Evolutionary conservation across 1,140 invertebrate species (phyloP).

Genomic region (Aphidius ervi): DNA sequence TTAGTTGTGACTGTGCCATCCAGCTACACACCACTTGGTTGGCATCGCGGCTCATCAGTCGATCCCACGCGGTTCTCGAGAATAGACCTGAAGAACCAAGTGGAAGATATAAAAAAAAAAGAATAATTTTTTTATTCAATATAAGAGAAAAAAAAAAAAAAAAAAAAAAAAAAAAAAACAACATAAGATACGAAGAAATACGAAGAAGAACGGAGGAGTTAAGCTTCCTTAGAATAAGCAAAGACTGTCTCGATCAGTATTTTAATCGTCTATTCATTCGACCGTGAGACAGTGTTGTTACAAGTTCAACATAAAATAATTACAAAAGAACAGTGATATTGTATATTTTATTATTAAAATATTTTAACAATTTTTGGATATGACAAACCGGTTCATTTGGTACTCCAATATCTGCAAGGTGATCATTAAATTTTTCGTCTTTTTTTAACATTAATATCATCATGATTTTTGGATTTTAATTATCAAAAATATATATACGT

Average conservation of each 20-base stretch:
- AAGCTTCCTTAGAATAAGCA: neutral
- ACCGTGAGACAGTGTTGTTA: constrained; percentile 25
- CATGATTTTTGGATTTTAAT: too few species aligned
- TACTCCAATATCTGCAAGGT: neutral
- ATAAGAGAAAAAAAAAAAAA: constrained; percentile 2
- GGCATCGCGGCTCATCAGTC: constrained; percentile 9
- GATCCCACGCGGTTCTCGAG: constrained; percentile 23
- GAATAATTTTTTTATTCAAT: neutral
- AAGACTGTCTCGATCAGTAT: constrained; percentile 7
- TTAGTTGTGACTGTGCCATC: constrained; percentile 21
- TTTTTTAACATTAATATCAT: too few species aligned
- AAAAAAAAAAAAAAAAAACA: neutral
- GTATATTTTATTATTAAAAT: neutral
- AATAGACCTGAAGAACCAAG: neutral
- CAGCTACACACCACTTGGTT: constrained; percentile 11
- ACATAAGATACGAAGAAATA: constrained; percentile 4
- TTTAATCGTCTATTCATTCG: constrained; percentile 24
- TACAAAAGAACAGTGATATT: too few species aligned
- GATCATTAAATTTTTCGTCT: too few species aligned
- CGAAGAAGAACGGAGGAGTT: constrained; percentile 8
- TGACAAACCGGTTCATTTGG: neutral
- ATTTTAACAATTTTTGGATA: too few species aligned
- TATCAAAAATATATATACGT: too few species aligned
- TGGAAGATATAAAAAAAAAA: neutral
- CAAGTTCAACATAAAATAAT: constrained; percentile 9